phyloP scores from a whole-genome alignment of 2,113 vertebrate species.

The Esox niger region DNA sequence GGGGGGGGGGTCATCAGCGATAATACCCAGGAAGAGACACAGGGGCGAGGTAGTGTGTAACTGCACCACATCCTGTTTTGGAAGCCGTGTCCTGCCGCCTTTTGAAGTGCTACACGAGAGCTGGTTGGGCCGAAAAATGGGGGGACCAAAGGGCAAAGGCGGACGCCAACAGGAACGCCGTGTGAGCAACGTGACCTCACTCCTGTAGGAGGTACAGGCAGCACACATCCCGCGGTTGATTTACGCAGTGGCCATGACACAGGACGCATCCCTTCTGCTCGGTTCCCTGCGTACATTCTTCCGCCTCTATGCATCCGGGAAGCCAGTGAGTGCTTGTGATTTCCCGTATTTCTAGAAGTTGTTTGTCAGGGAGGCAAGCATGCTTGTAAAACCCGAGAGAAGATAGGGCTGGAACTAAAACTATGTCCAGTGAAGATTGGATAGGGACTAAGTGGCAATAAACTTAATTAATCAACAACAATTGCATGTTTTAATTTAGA shows the following conservation, averaged over 20 bases:
- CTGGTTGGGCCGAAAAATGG: background rate
- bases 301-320: background rate
- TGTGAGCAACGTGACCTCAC: background rate
- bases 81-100: background rate
- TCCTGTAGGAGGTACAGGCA: background rate
- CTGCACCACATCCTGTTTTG: background rate
- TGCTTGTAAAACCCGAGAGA: too few relatives aligned
- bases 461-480: conserved; percentile 37
- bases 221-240: background rate
- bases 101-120: background rate
- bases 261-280: too few relatives aligned
- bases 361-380: background rate
- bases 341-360: background rate
- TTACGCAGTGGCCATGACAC: background rate
- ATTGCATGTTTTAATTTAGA: conserved; percentile 48
- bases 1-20: background rate
- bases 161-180: background rate
- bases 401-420: background rate
- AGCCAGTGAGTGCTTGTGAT: background rate
- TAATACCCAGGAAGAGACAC: conserved; percentile 8
- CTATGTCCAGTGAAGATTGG: background rate
- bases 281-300: background rate
- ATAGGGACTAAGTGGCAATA: conserved; percentile 26
- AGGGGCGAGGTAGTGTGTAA: background rate
- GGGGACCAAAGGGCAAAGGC: background rate